phyloP scores from a whole-genome alignment of 2,888 invertebrate genomes.

The Pachycephus smyrnensis region DNA sequence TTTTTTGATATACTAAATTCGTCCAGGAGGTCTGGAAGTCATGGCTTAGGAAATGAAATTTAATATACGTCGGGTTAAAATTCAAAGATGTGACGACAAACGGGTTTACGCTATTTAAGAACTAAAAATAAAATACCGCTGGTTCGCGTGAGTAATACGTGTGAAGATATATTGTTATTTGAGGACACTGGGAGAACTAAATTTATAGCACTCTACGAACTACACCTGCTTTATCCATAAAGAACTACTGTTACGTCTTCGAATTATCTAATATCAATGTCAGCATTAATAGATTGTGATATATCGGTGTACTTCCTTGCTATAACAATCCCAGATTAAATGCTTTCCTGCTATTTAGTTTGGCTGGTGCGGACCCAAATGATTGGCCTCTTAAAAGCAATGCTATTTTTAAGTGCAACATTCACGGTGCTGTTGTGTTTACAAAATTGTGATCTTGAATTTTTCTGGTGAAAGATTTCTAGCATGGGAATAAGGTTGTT shows the following conservation, averaged over 20 bases:
- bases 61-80: not conserved
- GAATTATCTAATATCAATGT: not conserved
- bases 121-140: constrained; percentile 28
- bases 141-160: constrained; percentile 34
- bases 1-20: not conserved
- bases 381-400: too few species aligned
- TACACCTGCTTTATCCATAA: constrained; percentile 26
- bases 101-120: constrained; percentile 3
- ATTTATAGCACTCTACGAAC: constrained; percentile 34
- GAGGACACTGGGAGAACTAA: constrained; percentile 26
- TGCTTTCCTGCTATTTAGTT: too few species aligned
- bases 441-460: too few species aligned
- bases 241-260: not conserved
- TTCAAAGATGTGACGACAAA: not conserved
- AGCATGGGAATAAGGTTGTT: too few species aligned
- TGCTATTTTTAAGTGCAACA: too few species aligned
- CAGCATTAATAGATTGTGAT: too few species aligned
- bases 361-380: too few species aligned
- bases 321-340: too few species aligned
- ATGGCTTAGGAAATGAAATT: not conserved
- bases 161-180: constrained; percentile 32
- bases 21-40: not conserved
- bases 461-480: too few species aligned
- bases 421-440: too few species aligned
- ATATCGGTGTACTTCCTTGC: too few species aligned